Evolutionary conservation across 1,140 invertebrate genomes (phyloP).

Genomic region (Rhizoglyphus robini): DNA sequence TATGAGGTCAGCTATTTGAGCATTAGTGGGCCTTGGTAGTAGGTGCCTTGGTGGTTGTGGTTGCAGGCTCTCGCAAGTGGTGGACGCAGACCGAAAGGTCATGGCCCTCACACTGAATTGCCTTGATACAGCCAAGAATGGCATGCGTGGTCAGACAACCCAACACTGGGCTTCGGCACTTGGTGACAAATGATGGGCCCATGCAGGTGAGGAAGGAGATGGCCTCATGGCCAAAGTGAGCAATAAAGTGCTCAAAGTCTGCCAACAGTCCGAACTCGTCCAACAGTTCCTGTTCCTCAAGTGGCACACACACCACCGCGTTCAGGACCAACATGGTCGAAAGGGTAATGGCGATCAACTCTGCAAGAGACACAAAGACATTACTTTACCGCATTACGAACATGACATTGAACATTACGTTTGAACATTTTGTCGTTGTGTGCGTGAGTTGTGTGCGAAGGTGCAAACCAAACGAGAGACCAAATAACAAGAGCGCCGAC

Average conservation of each 20-base stretch:
- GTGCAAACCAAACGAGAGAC: background rate
- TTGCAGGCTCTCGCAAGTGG: background rate
- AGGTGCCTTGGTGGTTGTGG: too few relatives aligned
- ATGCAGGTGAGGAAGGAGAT: background rate
- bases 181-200: background rate
- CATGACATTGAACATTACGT: background rate
- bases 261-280: background rate
- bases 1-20: too few relatives aligned
- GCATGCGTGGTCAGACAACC: background rate
- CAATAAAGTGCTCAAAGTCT: background rate
- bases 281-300: background rate
- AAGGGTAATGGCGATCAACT: too few relatives aligned
- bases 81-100: background rate
- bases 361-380: too few relatives aligned
- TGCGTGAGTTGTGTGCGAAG: background rate
- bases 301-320: too few relatives aligned
- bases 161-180: background rate
- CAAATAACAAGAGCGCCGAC: background rate
- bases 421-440: background rate
- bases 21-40: too few relatives aligned
- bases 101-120: background rate
- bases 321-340: too few relatives aligned
- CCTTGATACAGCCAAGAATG: background rate
- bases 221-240: background rate
- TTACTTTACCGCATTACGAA: too few relatives aligned